Evolutionary conservation across 2,888 invertebrate genomes (phyloP).

Genomic region (Candidula unifasciata): DNA sequence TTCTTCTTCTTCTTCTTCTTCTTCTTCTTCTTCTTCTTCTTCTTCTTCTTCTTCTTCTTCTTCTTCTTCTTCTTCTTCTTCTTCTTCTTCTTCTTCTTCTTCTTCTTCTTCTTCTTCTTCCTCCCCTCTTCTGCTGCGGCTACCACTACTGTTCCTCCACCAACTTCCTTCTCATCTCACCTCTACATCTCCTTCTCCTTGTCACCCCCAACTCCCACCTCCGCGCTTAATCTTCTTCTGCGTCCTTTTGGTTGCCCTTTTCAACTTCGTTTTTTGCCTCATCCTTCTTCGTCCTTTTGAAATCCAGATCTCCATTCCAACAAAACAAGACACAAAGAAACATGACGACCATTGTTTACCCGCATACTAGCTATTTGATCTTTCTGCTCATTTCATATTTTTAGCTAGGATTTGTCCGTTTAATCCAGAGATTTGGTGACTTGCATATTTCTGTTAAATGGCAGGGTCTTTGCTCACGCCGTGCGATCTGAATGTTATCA

Average conservation of each 20-base stretch:
- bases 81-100: constrained; percentile 16
- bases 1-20: constrained; percentile 36
- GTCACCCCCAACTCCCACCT: not conserved
- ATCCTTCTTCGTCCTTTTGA: not conserved
- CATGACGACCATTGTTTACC: no score
- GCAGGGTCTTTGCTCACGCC: no score
- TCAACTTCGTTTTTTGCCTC: not conserved
- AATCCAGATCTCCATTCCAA: no score
- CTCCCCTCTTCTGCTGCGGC: constrained; percentile 18
- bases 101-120: constrained; percentile 40
- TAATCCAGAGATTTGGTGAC: no score
- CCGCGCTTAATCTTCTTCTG: constrained; percentile 25
- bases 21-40: not conserved
- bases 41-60: constrained; percentile 22
- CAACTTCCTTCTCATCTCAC: no score
- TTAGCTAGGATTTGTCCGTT: no score
- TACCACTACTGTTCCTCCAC: not conserved
- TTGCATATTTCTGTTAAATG: no score
- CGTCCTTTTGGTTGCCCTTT: not conserved
- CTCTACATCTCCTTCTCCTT: no score
- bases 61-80: constrained; percentile 9
- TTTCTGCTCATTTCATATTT: no score
- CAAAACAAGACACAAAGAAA: no score
- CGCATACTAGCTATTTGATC: no score
- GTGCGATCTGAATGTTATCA: no score